Evolutionary conservation across 2,113 vertebrate genomes (phyloP), one percentile per base, ranked within the genome.

Genomic region (Oreamnos americanus): DNA sequence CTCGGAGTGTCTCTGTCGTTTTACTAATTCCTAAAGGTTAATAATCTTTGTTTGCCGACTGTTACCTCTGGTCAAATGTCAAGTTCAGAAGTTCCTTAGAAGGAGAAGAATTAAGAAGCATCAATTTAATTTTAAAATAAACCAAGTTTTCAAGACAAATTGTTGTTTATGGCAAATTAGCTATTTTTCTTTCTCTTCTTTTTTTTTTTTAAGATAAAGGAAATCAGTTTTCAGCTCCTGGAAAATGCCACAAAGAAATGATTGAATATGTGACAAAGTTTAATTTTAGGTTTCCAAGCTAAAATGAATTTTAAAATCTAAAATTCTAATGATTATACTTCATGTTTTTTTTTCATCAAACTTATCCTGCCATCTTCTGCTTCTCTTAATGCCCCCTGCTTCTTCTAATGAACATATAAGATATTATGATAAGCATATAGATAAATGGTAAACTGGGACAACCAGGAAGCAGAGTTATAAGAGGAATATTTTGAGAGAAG

Each of bases 51-150:
- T 60, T 76, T 60, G 49, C 87, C n/a, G 26, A 81, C 64, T 85
- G 67, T 19, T 64, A 36, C 84, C 71, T 55, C 83, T 49, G n/a
- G 71, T 49, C 87, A 81, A 53, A 64, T 1, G 4, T 89, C 51
- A 94, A 81, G 23, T 64, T 93, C 53, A 94, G 25, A 94, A 64
- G 57, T 90, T 94, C n/a, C 60, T 95, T 67, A 91, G 67, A 86
- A 95, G 47, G 36, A 58, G 6, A 15, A 9, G 33, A 53, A 43
- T 39, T 49, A 64, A 84, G 51, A 79, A 51, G 8, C 11, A 76
- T 36, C 74, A 55, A 67, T n/a, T 78, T 78, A 87, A 91, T 82
- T 91, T 83, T 64, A 94, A 88, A 94, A 67, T 45, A 91, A 96
- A 96, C 60, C 76, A 39, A 49, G 26, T 83, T 91, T 64, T 87